Evolutionary conservation across 1,140 invertebrate species (phyloP).

Genomic region (Aphidius gifuensis): DNA sequence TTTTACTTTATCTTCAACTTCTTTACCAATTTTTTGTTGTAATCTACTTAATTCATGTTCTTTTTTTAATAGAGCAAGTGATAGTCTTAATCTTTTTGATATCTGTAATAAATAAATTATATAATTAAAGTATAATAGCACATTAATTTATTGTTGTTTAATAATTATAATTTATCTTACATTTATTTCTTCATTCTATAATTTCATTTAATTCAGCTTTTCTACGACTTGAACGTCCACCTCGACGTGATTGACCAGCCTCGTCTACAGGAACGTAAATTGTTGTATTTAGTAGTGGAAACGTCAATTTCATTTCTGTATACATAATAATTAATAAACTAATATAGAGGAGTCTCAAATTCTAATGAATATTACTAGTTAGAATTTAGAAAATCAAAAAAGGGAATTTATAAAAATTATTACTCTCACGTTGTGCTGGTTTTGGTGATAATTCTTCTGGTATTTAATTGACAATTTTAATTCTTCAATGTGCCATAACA

Average conservation of each 20-base stretch:
- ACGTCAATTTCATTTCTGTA: conserved; percentile 57
- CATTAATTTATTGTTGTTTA: conserved; percentile 9
- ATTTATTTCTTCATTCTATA: conserved; percentile 87
- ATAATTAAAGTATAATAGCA: conserved; percentile 25
- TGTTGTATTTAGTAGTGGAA: conserved; percentile 66
- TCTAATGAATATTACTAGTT: too few species aligned
- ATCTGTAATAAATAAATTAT: conserved; percentile 64
- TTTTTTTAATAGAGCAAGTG: conserved; percentile 91
- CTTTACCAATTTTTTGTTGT: conserved; percentile 95
- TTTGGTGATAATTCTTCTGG: conserved; percentile 65
- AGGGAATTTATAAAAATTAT: conserved; percentile 6
- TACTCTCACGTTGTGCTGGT: conserved; percentile 49
- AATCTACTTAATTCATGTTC: conserved; percentile 95
- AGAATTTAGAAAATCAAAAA: too few species aligned
- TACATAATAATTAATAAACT: conserved; percentile 28
- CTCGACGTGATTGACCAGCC: conserved; percentile 25
- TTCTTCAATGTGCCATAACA: conserved; percentile 89
- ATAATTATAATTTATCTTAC: conserved; percentile 58
- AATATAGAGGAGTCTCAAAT: too few species aligned
- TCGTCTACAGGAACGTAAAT: conserved; percentile 60
- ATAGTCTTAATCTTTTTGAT: conserved; percentile 83
- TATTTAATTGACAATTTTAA: conserved; percentile 75
- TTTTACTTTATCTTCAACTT: conserved; percentile 99
- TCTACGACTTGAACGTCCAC: conserved; percentile 26
- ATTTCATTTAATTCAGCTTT: conserved; percentile 31